Evolutionary conservation across 2,888 invertebrate species (phyloP), one percentile per base, ranked within the genome.

Genomic region (Nymphalis urticae): DNA sequence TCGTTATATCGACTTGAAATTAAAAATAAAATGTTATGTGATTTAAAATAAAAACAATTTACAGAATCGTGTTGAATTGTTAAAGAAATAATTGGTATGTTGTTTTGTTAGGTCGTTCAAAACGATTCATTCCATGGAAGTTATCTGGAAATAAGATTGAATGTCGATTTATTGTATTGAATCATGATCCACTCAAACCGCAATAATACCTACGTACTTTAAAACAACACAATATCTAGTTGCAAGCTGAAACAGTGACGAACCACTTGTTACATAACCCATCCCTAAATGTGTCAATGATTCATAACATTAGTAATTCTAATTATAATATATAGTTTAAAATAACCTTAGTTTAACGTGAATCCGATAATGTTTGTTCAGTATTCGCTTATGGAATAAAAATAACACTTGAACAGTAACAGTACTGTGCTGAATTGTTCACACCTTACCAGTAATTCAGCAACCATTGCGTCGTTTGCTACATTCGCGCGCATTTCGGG

Each of bases 401-500:
- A 89, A 90, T 90, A 91, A 89, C 89, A 84, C 80, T 82, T 32
- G 79, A 81, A 78, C 79, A 80, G 78, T 79, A 74, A 77, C 76
- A 73, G 75, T 66, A 74, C 73, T 72, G 77, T 77, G 75, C 76
- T 73, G 75, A 82, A 82, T 85, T 78, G 78, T 86, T 87, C 85
- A 83, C 89, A 89, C 89, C 87, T 89, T 84, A 62, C 66, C 62
- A 81, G 83, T 69, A 72, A 71, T 69, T 72, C 71, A 51, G 64
- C 53, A 69, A 62, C 80, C 79, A 81, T 83, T 84, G 80, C 80
- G 79, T 79, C 86, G 88, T 89, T 86, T 79, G 81, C 79, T 76
- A 77, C 80, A 82, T 79, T 84, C 82, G 85, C 82, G 80, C 85
- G 87, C 82, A 77, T 82, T 82, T 80, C 79, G 71, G 66, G 68